Evolutionary conservation across 2,113 vertebrate species (phyloP).

Genomic region (Ptilonorhynchus violaceus): DNA sequence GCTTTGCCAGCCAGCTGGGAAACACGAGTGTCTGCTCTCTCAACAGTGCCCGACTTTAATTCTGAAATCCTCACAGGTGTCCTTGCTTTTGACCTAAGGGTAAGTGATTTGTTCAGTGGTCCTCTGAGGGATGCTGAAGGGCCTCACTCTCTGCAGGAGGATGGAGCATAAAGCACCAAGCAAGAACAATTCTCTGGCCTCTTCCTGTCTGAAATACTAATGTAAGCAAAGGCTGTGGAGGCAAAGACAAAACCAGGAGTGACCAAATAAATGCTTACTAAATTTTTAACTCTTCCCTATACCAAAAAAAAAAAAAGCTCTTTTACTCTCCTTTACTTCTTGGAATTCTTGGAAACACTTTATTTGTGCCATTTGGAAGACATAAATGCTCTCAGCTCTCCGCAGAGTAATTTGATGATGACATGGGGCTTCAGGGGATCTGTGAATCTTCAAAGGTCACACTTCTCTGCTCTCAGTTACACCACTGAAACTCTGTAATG

Average conservation of each 20-base stretch:
- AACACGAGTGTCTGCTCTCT: background rate
- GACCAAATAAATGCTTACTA: background rate
- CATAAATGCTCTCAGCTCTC: background rate
- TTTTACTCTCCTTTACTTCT: background rate
- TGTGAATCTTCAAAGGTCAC: background rate
- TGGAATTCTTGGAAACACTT: background rate
- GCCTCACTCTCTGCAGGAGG: background rate
- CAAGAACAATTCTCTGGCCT: background rate
- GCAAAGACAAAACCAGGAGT: background rate
- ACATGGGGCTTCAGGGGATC: background rate
- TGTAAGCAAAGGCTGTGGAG: background rate
- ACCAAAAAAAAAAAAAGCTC: background rate
- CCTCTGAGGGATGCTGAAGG: background rate
- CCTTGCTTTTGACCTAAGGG: background rate
- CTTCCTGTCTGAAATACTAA: background rate
- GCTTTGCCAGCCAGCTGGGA: background rate
- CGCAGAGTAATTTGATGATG: background rate
- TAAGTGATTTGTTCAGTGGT: background rate
- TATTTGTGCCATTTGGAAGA: background rate
- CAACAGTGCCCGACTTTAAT: background rate
- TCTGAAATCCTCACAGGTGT: background rate
- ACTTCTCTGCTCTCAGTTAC: conserved; percentile 37
- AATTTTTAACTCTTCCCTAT: background rate
- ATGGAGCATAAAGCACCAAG: background rate
- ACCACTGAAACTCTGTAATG: background rate